Evolutionary conservation across 2,797 vertebrate species (phyloP), one percentile per base, ranked within the genome.

Genomic region (Coluber constrictor): DNA sequence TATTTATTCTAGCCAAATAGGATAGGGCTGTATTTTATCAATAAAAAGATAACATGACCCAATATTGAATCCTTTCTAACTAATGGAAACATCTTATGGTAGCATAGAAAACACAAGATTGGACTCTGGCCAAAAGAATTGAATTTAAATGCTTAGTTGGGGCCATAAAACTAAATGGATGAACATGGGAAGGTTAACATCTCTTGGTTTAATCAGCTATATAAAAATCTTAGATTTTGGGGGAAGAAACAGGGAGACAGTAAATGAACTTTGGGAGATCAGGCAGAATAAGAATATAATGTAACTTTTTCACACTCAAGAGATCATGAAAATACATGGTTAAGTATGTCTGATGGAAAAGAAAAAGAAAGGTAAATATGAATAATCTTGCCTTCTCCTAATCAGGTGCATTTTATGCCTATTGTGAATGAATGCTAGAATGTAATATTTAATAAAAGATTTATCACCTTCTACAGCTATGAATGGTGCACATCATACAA

Each of bases 401-500:
- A 18, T 61, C 27, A 61, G 43, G 37, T 51, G 11, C 12, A 56
- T 7, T 87, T 0, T 0, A 1, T 56, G 86, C 87, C 5, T 56
- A 51, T 0, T 61, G 74, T 47, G 74, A 83, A 47, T 83, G n/a
- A 95, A 15, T 95, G 91, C 90, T 4, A 94, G 91, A 60, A 94
- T 91, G 15, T 89, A 93, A 87, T 1, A 70, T 23, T 74, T 63
- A 89, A 74, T 10, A n/a, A 92, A n/a, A 89, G 12, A 61, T 51
- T 94, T 94, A 54, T 93, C 93, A 61, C 91, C 89, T 95, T 32
- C 16, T 89, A 83, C 13, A 92, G 55, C 25, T 79, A 88, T 60
- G 27, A 37, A 92, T 57, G 56, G 61, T 66, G 70, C 8, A 55
- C 56, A 63, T 27, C 29, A 43, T 63, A 37, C 32, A 83, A 61